Evolutionary conservation across 2,797 vertebrate species (phyloP).

Genomic region (Gallinago nigripennis): DNA sequence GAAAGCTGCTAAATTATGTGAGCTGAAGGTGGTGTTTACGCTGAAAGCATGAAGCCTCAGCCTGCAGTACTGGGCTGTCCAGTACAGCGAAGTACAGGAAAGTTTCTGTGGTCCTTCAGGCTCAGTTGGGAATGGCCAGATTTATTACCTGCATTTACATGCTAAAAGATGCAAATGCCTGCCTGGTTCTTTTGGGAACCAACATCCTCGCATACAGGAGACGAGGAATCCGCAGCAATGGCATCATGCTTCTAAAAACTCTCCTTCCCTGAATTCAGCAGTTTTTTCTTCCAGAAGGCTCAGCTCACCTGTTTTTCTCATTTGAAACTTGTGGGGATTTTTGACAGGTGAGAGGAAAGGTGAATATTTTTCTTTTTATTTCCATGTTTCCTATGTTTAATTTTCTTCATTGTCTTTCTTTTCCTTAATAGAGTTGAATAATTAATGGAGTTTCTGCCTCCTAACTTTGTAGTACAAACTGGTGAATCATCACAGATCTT

Average conservation of each 20-base stretch:
- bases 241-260: fast-evolving
- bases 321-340: background rate
- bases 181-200: background rate
- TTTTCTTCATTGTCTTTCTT: background rate
- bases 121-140: background rate
- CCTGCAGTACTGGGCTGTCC: background rate
- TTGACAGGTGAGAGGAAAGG: background rate
- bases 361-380: background rate
- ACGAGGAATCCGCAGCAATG: background rate
- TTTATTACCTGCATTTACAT: background rate
- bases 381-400: background rate
- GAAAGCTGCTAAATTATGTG: background rate
- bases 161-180: fast-evolving
- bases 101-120: background rate
- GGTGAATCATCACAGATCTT: constrained; percentile 41
- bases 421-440: background rate
- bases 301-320: background rate
- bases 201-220: fast-evolving
- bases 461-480: constrained; percentile 44
- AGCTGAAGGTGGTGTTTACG: fast-evolving
- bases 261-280: background rate
- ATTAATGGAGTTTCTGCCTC: constrained; percentile 4
- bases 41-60: background rate
- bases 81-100: background rate
- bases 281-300: background rate